Evolutionary conservation across 2,888 invertebrate species (phyloP).

Genomic region (Diarsia brunnea): DNA sequence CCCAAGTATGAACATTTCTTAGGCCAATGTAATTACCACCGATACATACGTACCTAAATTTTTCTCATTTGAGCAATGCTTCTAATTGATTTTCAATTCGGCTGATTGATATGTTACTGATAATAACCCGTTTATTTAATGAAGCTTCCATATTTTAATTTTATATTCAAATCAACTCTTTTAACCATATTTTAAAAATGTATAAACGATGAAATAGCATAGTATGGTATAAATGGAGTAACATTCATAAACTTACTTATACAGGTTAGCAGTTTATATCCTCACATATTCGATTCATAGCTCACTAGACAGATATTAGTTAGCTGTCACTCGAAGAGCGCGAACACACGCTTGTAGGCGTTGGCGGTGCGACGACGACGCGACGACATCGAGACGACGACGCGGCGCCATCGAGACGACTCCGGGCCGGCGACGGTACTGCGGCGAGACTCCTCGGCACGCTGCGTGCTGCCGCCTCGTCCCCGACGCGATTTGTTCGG

Average conservation of each 20-base stretch:
- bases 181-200: neutral
- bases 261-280: slow-evolving; percentile 42
- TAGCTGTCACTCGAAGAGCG: slow-evolving; percentile 61
- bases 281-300: slow-evolving; percentile 59
- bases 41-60: slow-evolving; percentile 1
- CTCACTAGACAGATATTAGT: slow-evolving; percentile 65
- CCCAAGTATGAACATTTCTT: neutral
- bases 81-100: neutral
- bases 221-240: slow-evolving; percentile 9
- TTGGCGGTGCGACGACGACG: neutral
- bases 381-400: neutral
- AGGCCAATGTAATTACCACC: neutral
- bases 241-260: slow-evolving; percentile 23
- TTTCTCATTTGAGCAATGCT: neutral
- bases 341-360: slow-evolving; percentile 52
- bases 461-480: slow-evolving; percentile 54
- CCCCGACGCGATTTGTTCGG: slow-evolving; percentile 83
- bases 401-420: slow-evolving; percentile 33
- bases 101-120: slow-evolving; percentile 8
- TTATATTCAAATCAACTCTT: neutral
- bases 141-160: neutral
- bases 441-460: slow-evolving; percentile 30
- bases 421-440: slow-evolving; percentile 21
- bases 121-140: neutral
- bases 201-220: neutral